Evolutionary conservation across 2,888 invertebrate genomes (phyloP), one percentile per base, ranked within the genome.

Genomic region (Blera fallax): DNA sequence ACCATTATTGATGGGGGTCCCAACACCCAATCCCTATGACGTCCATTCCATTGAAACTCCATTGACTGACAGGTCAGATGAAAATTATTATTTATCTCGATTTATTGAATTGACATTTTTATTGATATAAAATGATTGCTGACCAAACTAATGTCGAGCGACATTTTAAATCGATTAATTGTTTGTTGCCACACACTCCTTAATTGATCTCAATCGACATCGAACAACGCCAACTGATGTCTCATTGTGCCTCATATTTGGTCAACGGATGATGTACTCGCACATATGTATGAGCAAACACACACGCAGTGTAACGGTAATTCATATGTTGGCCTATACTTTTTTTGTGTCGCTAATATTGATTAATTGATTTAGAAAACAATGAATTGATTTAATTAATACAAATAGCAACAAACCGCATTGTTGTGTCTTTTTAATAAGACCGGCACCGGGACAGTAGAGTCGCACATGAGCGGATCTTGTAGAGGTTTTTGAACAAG

Each of bases 131-230:
- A 84, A 52, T 80, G 56, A 84, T 74, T 74, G 45, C 43, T 37
- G 32, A 14, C 52, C 72, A 52, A n/a, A 56, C 58, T 56, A 27
- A 43, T 54, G 67, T 40, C 60, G 56, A 69, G 67, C 50, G 79
- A 74, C 74, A 79, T 69, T 79, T 79, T 74, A 62, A 84, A 84
- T 80, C 74, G 69, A 80, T 79, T 84, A 78, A 78, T 70, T 65
- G 43, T 77, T 54, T 67, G 16, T 83, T 79, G 69, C 65, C 64
- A 70, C 64, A 74, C 69, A 74, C 64, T 62, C 18, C 56, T 76
- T 58, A 76, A 79, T 84, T 84, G 84, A 84, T 84, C 69, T 74
- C 70, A 79, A 76, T 80, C 74, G 52, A 73, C 60, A 56, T 54
- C 54, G 40, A 60, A 48, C 58, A 60, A 45, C 14, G 50, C 56